Percentiles rank a stretch among this genome's conserved stretches.
Conservation (phyloP, 2,797 vertebrate genomes). For the Percopsis omiscomaycus region DNA sequence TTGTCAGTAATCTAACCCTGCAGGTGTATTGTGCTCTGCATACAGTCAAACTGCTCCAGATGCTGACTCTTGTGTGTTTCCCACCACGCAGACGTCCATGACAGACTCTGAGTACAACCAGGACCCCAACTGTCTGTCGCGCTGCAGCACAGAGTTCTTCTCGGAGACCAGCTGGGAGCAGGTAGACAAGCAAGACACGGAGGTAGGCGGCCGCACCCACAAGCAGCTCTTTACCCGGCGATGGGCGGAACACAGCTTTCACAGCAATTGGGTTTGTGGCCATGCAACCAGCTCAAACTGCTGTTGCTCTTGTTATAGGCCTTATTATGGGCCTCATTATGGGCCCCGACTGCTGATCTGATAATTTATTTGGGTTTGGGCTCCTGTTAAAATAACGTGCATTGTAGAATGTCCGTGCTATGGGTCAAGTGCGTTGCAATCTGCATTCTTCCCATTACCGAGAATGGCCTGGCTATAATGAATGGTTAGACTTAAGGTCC, state of each 20-base stretch:
- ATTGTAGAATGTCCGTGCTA: too few species aligned
- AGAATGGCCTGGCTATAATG: too few species aligned
- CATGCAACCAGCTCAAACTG: background rate
- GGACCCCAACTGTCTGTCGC: conserved; percentile 96
- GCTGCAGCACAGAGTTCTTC: conserved; percentile 97
- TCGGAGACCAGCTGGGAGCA: conserved; percentile 99
- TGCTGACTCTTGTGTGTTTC: conserved; percentile 4
- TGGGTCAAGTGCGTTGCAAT: too few species aligned
- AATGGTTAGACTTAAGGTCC: background rate
- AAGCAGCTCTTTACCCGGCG: background rate
- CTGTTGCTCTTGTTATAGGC: too few species aligned
- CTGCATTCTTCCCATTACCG: too few species aligned
- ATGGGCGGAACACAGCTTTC: background rate
- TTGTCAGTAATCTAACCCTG: background rate
- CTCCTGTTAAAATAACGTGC: too few species aligned
- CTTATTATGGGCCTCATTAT: too few species aligned
- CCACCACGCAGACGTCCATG: conserved; percentile 85
- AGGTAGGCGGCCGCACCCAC: conserved; percentile 73
- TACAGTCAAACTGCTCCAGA: background rate
- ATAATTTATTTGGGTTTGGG: too few species aligned
- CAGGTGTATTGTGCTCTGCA: background rate
- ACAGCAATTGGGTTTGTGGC: background rate
- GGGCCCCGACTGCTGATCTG: too few species aligned
- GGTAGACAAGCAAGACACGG: conserved; percentile 97
- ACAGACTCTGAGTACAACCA: conserved; percentile 92